Evolutionary conservation across 1,140 invertebrate species (phyloP), one percentile per base, ranked within the genome.

Genomic region (Drosophila truncata): DNA sequence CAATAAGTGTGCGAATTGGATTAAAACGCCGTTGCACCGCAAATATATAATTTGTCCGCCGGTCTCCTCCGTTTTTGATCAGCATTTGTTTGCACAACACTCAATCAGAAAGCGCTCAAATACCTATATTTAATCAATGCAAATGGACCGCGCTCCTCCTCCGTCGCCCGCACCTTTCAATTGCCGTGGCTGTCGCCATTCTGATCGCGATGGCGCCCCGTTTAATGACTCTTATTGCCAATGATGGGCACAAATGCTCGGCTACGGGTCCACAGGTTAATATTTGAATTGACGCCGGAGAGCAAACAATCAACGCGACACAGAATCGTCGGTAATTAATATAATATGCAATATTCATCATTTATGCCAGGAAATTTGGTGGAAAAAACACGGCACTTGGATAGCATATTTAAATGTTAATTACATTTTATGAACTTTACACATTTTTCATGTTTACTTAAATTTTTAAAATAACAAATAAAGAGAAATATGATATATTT

Each of bases 51-150:
- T 69, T 58, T 69, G 39, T 80, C 16, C 35, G 50, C 37, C 58
- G 8, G 37, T 39, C 47, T 46, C 37, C n/a, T 35, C 31, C 31
- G 44, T 65, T 65, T 74, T 65, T 65, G 44, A 65, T 76, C 61
- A 23, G 49, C 55, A 76, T 57, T 69, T 78, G 55, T 78, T 77
- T 78, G 46, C 50, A 66, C 64, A 59, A 73, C 27, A 52, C 67
- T 76, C 62, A 66, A 59, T 61, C 69, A 74, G 69, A 47, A 47
- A 42, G 14, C 60, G 66, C 44, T 61, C 44, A 61, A 61, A 81
- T 63, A 77, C 60, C 62, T 71, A 52, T 62, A 60, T 63, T 82
- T 64, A 74, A 80, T 87, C 84, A 83, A 80, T 79, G 74, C 77
- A 78, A 79, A 79, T 78, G 75, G 39, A 23, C 50, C 4, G 14